Percentiles rank a stretch among this genome's conserved stretches.
These are phyloP conservation scores for Chloroceryle inda DNA, from an alignment of 2,797 vertebrate genomes.

Conservation along the genomic window DNA sequence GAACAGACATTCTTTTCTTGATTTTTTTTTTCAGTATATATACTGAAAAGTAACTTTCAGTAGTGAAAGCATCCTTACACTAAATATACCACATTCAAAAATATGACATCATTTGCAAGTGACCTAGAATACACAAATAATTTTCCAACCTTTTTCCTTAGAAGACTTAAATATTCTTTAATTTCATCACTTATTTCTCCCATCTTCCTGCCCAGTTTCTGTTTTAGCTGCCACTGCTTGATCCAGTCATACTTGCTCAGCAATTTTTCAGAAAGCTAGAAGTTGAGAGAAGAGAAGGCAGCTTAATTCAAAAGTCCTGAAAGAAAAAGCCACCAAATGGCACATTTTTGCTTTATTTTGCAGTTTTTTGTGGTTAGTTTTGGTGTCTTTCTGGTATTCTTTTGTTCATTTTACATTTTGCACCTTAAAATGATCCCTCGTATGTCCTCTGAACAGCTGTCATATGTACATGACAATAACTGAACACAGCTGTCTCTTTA, in stretches of 20 bases:
- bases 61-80: background rate
- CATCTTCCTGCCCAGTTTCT: constrained; percentile 75
- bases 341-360: background rate
- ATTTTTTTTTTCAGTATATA: background rate
- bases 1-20: background rate
- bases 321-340: background rate
- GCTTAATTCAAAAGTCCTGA: background rate
- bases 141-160: constrained; percentile 87
- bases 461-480: background rate
- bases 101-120: background rate
- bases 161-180: constrained; percentile 86
- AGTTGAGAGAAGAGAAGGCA: constrained; percentile 41
- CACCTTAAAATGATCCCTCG: background rate
- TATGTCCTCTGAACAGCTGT: background rate
- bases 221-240: constrained; percentile 89
- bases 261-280: constrained; percentile 88
- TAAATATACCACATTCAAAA: background rate
- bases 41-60: background rate
- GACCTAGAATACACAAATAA: background rate
- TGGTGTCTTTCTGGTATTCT: too few species aligned
- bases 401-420: background rate
- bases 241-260: constrained; percentile 87
- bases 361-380: background rate
- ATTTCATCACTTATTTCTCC: constrained; percentile 83
- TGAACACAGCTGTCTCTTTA: background rate